Conservation (phyloP, 2,797 vertebrate species). For the Mormyrops boulengeri region DNA sequence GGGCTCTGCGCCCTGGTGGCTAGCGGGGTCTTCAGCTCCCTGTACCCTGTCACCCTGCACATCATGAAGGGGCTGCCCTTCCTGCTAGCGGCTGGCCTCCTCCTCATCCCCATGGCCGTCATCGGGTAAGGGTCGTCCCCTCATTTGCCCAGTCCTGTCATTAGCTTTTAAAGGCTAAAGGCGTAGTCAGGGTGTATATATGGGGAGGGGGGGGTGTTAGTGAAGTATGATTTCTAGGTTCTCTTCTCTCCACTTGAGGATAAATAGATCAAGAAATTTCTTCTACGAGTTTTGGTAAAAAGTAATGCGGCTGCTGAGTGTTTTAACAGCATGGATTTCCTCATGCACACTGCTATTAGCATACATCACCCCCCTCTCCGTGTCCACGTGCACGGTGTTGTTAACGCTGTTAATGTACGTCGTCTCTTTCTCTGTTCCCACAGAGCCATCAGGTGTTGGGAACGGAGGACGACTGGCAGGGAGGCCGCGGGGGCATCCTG, state of each 20-base stretch:
- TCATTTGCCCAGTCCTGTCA: not conserved
- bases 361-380: not conserved
- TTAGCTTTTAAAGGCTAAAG: not conserved
- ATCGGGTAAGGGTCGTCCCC: conserved; percentile 68
- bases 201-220: not conserved
- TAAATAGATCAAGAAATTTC: not conserved
- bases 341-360: not conserved
- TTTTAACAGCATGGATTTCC: not conserved
- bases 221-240: not conserved
- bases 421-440: conserved; percentile 17
- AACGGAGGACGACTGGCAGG: conserved; percentile 41
- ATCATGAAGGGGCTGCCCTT: conserved; percentile 92
- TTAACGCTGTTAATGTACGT: not conserved
- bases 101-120: conserved; percentile 74
- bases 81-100: conserved; percentile 75
- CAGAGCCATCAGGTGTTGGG: conserved; percentile 53
- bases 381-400: not conserved
- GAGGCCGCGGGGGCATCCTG: conserved; percentile 33
- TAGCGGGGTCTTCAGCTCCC: conserved; percentile 76
- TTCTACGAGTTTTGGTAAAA: not conserved
- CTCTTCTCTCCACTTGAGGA: not conserved
- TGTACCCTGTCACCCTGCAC: conserved; percentile 79
- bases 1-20: conserved; percentile 72
- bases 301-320: not conserved
- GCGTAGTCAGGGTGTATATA: not conserved